These are phyloP conservation scores for Drosophila mauritiana DNA, from an alignment of 1,140 invertebrate genomes.

Conservation along the genomic window DNA sequence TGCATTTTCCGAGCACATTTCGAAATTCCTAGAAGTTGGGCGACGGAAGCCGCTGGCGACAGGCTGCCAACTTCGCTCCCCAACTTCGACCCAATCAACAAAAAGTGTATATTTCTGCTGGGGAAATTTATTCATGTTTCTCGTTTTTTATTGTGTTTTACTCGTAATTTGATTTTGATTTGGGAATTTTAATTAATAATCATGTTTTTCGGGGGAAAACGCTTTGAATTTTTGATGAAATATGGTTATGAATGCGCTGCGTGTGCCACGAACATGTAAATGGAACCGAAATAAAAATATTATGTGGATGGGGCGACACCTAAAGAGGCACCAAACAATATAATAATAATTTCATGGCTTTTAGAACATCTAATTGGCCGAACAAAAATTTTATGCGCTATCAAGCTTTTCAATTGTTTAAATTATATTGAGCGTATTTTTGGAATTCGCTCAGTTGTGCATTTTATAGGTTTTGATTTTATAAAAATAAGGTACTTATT, in stretches of 20 bases:
- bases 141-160: slow-evolving; percentile 56
- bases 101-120: slow-evolving; percentile 15
- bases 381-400: slow-evolving; percentile 33
- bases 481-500: background rate
- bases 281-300: slow-evolving; percentile 19
- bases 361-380: slow-evolving; percentile 64
- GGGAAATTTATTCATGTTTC: slow-evolving; percentile 64
- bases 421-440: slow-evolving; percentile 2
- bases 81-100: slow-evolving; percentile 11
- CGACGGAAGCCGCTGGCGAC: slow-evolving; percentile 67
- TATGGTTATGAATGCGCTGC: slow-evolving; percentile 41
- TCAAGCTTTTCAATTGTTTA: slow-evolving; percentile 18
- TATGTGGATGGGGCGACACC: background rate
- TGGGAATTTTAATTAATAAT: slow-evolving; percentile 78
- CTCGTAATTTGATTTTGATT: slow-evolving; percentile 79
- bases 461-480: slow-evolving; percentile 5
- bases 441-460: slow-evolving; percentile 19
- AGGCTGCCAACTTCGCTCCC: slow-evolving; percentile 37
- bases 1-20: slow-evolving; percentile 66
- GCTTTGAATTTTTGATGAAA: slow-evolving; percentile 62
- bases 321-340: slow-evolving; percentile 31
- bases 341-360: slow-evolving; percentile 64
- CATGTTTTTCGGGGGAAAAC: slow-evolving; percentile 43
- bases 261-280: slow-evolving; percentile 45
- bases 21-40: slow-evolving; percentile 62